These are phyloP conservation scores for Bruchidius siliquastri DNA, from an alignment of 2,888 invertebrate species.

Conservation along the genomic window DNA sequence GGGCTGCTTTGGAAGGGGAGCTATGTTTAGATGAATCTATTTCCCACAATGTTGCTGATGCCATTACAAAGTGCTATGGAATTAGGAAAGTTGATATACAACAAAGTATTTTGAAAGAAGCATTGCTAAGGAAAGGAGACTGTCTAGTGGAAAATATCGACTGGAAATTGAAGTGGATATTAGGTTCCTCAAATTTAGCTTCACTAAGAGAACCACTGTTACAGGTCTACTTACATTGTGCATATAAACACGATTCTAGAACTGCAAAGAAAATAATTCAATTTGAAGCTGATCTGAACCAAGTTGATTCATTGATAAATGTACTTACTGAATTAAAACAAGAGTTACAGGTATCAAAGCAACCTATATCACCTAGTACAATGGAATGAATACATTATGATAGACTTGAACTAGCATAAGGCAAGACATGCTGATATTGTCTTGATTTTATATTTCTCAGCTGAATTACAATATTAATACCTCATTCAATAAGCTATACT, in stretches of 20 bases:
- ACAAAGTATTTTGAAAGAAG: slow-evolving; percentile 32
- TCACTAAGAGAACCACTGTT: slow-evolving; percentile 48
- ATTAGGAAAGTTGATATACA: slow-evolving; percentile 39
- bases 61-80: slow-evolving; percentile 33
- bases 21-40: slow-evolving; percentile 23
- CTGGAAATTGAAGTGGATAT: slow-evolving; percentile 53
- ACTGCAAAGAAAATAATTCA: slow-evolving; percentile 28
- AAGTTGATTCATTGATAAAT: slow-evolving; percentile 35
- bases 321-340: slow-evolving; percentile 30
- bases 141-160: slow-evolving; percentile 49
- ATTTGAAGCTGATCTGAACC: slow-evolving; percentile 42
- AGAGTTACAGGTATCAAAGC: slow-evolving; percentile 11
- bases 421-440: too few species aligned
- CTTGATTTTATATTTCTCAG: too few species aligned
- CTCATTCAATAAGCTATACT: too few species aligned
- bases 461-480: too few species aligned
- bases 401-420: too few species aligned
- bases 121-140: slow-evolving; percentile 37
- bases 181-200: slow-evolving; percentile 52
- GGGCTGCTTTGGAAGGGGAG: slow-evolving; percentile 29
- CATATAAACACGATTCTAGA: slow-evolving; percentile 19
- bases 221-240: slow-evolving; percentile 47
- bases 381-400: too few species aligned
- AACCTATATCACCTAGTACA: not conserved
- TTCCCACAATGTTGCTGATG: slow-evolving; percentile 19